Percentiles rank a stretch among this genome's conserved stretches.
These are phyloP conservation scores for Hylaeus volcanicus DNA, from an alignment of 1,140 invertebrate genomes.

Conservation along the genomic window DNA sequence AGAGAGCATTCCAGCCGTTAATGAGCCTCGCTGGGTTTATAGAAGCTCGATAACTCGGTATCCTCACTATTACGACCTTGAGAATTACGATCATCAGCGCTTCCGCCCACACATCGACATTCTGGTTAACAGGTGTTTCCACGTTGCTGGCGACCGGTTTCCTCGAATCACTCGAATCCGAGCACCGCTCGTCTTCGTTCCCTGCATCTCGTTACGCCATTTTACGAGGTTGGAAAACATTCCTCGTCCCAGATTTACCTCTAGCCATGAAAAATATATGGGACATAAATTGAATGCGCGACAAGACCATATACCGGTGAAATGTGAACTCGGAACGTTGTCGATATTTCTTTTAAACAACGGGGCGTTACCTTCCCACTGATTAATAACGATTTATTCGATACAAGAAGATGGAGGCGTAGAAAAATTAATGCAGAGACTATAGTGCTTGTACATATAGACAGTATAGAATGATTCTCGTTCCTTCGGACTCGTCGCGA, in stretches of 20 bases:
- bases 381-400: too few relatives aligned
- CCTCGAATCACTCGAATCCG: background rate
- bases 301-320: too few relatives aligned
- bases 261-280: background rate
- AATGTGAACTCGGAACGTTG: too few relatives aligned
- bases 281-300: background rate
- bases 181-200: background rate
- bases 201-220: background rate
- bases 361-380: too few relatives aligned
- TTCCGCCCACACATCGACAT: background rate
- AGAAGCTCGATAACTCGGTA: background rate
- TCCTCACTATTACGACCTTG: background rate
- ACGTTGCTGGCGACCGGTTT: background rate
- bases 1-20: background rate
- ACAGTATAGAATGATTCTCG: too few relatives aligned
- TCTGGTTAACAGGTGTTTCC: background rate
- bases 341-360: too few relatives aligned
- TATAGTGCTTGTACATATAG: too few relatives aligned
- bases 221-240: background rate
- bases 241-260: too few relatives aligned
- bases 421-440: too few relatives aligned
- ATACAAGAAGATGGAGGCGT: too few relatives aligned
- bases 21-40: slow-evolving; percentile 1
- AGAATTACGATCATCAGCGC: background rate
- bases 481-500: too few relatives aligned